Base-by-base conservation (phyloP, 2,113 vertebrate genomes). In the Platysteira castanea region DNA sequence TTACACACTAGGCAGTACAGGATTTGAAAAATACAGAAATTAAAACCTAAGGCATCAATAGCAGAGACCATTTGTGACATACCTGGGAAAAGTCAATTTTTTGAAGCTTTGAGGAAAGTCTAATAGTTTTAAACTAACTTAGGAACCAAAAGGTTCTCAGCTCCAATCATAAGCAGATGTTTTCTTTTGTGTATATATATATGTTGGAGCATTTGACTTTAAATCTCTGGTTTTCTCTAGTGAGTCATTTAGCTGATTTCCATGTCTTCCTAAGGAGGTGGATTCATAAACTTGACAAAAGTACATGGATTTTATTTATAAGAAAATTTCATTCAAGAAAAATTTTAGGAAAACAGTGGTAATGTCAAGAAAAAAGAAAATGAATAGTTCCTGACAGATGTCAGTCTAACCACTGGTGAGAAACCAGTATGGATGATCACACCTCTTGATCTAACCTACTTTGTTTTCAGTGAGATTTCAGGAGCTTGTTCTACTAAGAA, bases 401-500 rank as follows among this genome's bases (percentile, higher is more conserved):
- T 46, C 10, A 5, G 33, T 54, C 28, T 84, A 80, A 59, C 31
- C 23, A 42, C 42, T 57, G 6, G 7, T 37, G 50, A 52, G 56
- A 82, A 84, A 56, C 10, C 0, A 1, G 50, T 86, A 1, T 2
- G 61, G 53, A 54, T 44, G 28, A 57, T 41, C 28, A 49, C 27
- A 71, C 3, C 11, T 57, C 22, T 86, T 47, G 37, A 13, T 47
- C 39, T 14, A 75, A 63, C 33, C 15, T 26, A 15, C n/a, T 35
- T 75, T 54, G 6, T 61, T 96, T 95, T 91, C 86, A 83, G 17
- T 47, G 44, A 69, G 68, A 93, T 86, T 94, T 94, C 49, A n/a
- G 89, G 82, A 92, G 19, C 59, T 96, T 94, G 7, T 60, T 86
- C 33, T 52, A 7, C n/a, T 57, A 90, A 50, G 37, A 30, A 0